Evolutionary conservation across 30 jellyfish, hydroid and myxozoan genomes (phyloP), one percentile per base, ranked within the genome.

Genomic region (Mastigias papua): DNA sequence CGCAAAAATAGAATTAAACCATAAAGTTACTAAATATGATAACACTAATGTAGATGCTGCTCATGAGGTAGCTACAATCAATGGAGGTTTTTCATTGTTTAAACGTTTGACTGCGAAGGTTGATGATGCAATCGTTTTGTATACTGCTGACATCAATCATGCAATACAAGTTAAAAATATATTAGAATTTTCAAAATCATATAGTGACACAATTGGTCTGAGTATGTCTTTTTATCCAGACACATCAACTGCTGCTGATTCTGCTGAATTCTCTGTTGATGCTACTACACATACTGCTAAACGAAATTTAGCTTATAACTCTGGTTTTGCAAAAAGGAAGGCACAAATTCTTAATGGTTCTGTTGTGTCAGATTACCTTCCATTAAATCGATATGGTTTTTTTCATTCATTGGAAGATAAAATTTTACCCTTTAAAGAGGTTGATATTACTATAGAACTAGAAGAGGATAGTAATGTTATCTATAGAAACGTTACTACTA

Each of bases 251-350:
- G n/a, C n/a, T n/a, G n/a, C n/a, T n/a, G n/a, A n/a, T n/a, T n/a
- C n/a, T n/a, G n/a, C n/a, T n/a, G n/a, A n/a, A n/a, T n/a, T n/a
- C n/a, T n/a, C n/a, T n/a, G n/a, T n/a, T n/a, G n/a, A n/a, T n/a
- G n/a, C n/a, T n/a, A n/a, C n/a, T n/a, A n/a, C n/a, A n/a, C n/a
- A n/a, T n/a, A n/a, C n/a, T n/a, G n/a, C n/a, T n/a, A n/a, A n/a
- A n/a, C 5, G 54, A 37, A 37, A 11, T 11, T 5, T 3, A 3
- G 54, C 54, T 3, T 37, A 37, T 11, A 54, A 76, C 15, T 62
- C 28, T 0, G 89, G 81, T 21, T 78, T 78, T 78, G 89, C 89
- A 78, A 50, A 31, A 51, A 78, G 89, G 54, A 78, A 78, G 31
- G 37, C 78, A 9, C 89, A 30, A 11, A 81, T 78, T 23, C 33